Percentiles rank a stretch among this genome's conserved stretches.
Conservation (phyloP, 2,888 invertebrate genomes). For the Griposia aprilina region DNA sequence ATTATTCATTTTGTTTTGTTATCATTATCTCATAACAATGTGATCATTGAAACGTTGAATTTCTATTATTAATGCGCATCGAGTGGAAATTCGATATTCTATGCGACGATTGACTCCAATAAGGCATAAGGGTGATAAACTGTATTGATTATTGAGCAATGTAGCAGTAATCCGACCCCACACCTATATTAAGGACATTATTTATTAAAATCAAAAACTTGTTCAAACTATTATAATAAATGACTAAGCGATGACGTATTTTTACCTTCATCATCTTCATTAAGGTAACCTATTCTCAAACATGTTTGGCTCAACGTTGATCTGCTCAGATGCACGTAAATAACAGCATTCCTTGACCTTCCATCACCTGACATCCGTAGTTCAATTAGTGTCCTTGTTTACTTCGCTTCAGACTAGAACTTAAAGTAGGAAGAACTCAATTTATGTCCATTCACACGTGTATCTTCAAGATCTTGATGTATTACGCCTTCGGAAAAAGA, state of each 20-base stretch:
- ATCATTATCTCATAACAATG: constrained; percentile 12
- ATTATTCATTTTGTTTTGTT: constrained; percentile 27
- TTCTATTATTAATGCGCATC: constrained; percentile 21
- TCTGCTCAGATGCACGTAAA: not conserved
- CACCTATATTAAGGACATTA: not conserved
- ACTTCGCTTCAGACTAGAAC: constrained; percentile 34
- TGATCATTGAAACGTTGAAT: constrained; percentile 14
- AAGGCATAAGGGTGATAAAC: not conserved
- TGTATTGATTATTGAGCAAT: not conserved
- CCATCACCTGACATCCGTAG: constrained; percentile 15
- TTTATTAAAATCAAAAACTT: not conserved
- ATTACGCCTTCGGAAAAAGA: not conserved
- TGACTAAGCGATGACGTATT: not conserved
- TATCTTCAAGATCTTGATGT: not conserved
- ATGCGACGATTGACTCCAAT: constrained; percentile 14
- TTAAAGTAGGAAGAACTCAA: constrained; percentile 48
- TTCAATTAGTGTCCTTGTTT: constrained; percentile 44
- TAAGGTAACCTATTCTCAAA: not conserved
- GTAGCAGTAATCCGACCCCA: not conserved
- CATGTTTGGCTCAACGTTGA: not conserved
- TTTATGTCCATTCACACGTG: constrained; percentile 25
- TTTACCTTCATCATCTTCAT: not conserved
- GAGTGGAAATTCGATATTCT: constrained; percentile 26
- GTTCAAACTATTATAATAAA: not conserved
- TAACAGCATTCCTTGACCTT: constrained; percentile 12